Evolutionary conservation across 2,113 vertebrate species (phyloP), one percentile per base, ranked within the genome.

Genomic region (Ranitomeya variabilis): DNA sequence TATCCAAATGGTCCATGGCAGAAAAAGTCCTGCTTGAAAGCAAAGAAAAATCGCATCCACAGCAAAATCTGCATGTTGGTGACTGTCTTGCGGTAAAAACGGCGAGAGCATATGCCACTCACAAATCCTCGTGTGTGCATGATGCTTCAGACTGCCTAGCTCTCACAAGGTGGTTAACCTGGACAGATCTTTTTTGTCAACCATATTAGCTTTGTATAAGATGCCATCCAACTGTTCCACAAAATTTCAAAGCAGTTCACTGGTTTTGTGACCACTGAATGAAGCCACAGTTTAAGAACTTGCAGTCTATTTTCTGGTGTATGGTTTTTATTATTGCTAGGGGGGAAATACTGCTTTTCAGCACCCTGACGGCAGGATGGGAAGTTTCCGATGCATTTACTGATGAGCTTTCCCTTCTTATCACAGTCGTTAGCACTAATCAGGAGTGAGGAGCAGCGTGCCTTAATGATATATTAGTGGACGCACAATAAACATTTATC

Each of bases 381-480:
- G 55, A 59, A 15, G 76, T 80, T 10, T 59, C 55, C 1, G 2
- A 21, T 82, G 26, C 19, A 18, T 66, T 19, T 60, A 18, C 18
- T 64, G 14, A 8, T 71, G 66, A 84, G 2, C 51, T 15, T 54
- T 7, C 16, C 10, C 10, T 12, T 62, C n/a, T 26, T 71, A 67
- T n/a, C 21, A 55, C 62, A 4, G 45, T 84, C 81, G 23, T 67
- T 84, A 71, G 7, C 64, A 57, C 82, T 71, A 71, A 84, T 82
- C 31, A 31, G 18, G 31, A 45, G 31, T 21, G 19, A 4, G 18
- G 62, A 66, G 60, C 80, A 51, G 45, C 59, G 37, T 64, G 9
- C 59, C 21, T 26, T 82, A 82, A 69, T 69, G 64, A 69, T 26
- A 59, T 66, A 69, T 55, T 69, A 54, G 64, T 26, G 13, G 64